Percentiles rank a stretch among this genome's conserved stretches.
These are phyloP conservation scores for Camelus bactrianus DNA, from an alignment of 2,113 vertebrate species.

Conservation along the genomic window DNA sequence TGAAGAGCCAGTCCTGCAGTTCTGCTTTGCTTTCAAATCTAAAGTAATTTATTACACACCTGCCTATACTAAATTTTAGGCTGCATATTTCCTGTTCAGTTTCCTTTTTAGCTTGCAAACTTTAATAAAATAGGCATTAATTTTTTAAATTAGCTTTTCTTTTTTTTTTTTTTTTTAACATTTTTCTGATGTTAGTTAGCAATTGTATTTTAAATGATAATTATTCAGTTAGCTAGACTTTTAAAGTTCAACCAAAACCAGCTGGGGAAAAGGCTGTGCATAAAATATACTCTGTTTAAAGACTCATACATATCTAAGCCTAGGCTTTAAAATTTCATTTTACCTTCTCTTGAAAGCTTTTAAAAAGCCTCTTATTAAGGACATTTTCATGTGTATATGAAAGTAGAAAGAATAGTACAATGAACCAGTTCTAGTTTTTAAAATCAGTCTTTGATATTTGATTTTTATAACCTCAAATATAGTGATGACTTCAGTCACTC, in stretches of 20 bases:
- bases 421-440: background rate
- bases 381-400: background rate
- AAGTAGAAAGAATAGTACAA: slow-evolving; percentile 27
- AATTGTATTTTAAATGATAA: slow-evolving; percentile 64
- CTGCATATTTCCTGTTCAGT: slow-evolving; percentile 3
- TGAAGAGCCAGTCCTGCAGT: background rate
- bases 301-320: background rate
- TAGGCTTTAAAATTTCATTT: slow-evolving; percentile 23
- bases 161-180: background rate
- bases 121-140: slow-evolving; percentile 32
- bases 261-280: background rate
- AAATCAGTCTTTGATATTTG: slow-evolving; percentile 21
- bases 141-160: slow-evolving; percentile 35
- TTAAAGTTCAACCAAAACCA: slow-evolving; percentile 50
- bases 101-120: slow-evolving; percentile 56
- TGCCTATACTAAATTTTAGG: slow-evolving; percentile 7
- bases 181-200: slow-evolving; percentile 44
- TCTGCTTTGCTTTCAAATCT: background rate
- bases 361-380: background rate
- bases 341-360: slow-evolving; percentile 43
- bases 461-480: slow-evolving; percentile 40
- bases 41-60: background rate
- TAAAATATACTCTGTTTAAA: slow-evolving; percentile 48
- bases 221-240: slow-evolving; percentile 63
- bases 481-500: background rate